Conservation (phyloP, 2,888 invertebrate genomes). For the Drosophila multiciliata region DNA sequence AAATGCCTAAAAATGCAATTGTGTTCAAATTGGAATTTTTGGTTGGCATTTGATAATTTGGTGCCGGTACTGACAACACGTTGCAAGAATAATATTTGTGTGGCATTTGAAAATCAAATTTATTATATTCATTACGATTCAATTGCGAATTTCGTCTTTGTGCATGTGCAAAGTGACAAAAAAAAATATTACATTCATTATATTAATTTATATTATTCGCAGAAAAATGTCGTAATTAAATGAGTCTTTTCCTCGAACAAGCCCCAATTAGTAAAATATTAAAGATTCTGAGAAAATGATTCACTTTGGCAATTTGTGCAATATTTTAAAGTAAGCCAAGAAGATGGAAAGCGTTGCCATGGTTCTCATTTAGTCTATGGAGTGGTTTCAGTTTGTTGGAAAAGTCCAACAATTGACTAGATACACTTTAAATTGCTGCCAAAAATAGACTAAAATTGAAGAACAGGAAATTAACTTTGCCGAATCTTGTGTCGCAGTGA, state of each 20-base stretch:
- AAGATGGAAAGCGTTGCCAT: constrained; percentile 11
- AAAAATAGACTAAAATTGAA: constrained; percentile 22
- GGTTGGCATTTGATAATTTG: constrained; percentile 23
- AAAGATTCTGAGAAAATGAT: not conserved
- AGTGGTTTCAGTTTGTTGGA: not conserved
- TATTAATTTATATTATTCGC: no score
- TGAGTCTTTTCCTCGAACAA: not conserved
- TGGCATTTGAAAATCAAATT: not conserved
- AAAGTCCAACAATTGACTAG: constrained; percentile 9
- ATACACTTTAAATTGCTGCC: constrained; percentile 1
- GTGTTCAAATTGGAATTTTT: not conserved
- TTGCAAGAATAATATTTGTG: not conserved
- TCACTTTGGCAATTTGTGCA: not conserved
- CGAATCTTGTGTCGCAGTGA: constrained; percentile 12
- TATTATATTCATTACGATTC: not conserved
- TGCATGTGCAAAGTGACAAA: not conserved
- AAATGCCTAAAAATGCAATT: constrained; percentile 7
- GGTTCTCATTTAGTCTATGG: not conserved
- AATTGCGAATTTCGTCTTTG: not conserved
- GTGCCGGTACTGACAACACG: not conserved
- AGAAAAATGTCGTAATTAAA: not conserved
- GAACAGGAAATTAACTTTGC: constrained; percentile 61
- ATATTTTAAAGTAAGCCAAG: not conserved
- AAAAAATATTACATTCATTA: not conserved
- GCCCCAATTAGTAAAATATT: not conserved